Evolutionary conservation across 2,888 invertebrate genomes (phyloP), one percentile per base, ranked within the genome.

Genomic region (Hirtodrosophila cameraria): DNA sequence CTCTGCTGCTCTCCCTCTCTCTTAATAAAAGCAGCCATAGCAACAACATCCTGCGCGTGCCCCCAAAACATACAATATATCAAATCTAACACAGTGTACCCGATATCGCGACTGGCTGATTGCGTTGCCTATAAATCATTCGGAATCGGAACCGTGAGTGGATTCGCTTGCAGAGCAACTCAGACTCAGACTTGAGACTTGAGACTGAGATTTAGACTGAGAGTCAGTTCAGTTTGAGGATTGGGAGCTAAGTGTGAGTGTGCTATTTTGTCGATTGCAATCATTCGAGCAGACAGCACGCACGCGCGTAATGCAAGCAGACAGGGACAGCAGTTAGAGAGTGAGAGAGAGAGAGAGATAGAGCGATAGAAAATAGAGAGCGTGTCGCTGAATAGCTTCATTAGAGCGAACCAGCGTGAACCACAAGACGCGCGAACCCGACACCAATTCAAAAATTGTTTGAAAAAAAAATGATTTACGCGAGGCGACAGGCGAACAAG

Each of bases 11-110:
- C n/a, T n/a, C n/a, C n/a, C n/a, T n/a, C n/a, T n/a, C n/a, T n/a
- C n/a, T n/a, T n/a, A n/a, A n/a, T n/a, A 27, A 20, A 45, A 23
- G 16, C 41, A 55, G 39, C 53, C 48, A 50, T 27, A 53, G 16
- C 62, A 68, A 59, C 71, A 74, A 80, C 77, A 83, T 83, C 84
- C 84, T 80, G 79, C 84, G 84, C 79, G 79, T 79, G 79, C 81
- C 79, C 79, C 84, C 75, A 77, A 80, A 79, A 72, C 83, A 80
- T 49, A 80, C 81, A 80, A 23, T 80, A 81, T 80, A 80, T 80
- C 80, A 80, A 84, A 80, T 84, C 80, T 73, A 74, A 78, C 73
- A 60, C 58, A 63, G 60, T 31, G 66, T 72, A 73, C 73, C 55
- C 81, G 83, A 81, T 80, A 80, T 80, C 80, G 78, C 75, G 63